Evolutionary conservation across 2,888 invertebrate species (phyloP).

Genomic region (Cryptus armator): DNA sequence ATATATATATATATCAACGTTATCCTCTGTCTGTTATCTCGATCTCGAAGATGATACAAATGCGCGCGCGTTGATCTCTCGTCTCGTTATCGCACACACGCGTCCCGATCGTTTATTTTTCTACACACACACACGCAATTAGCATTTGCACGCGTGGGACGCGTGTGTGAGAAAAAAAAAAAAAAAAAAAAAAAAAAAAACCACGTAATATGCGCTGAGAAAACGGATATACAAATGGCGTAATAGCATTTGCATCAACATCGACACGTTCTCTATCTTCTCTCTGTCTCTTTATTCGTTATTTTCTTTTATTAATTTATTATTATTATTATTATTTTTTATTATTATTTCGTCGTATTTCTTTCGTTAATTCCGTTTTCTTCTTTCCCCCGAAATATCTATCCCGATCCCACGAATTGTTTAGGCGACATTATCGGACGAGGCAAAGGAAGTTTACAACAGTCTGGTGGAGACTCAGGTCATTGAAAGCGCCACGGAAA

Average conservation of each 20-base stretch:
- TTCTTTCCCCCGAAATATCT: slow-evolving; percentile 77
- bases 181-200: slow-evolving; percentile 10
- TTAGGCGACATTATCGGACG: slow-evolving; percentile 94
- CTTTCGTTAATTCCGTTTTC: slow-evolving; percentile 67
- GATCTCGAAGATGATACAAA: slow-evolving; percentile 44
- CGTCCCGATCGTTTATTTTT: slow-evolving; percentile 63
- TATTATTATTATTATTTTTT: slow-evolving; percentile 58
- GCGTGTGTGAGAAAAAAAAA: slow-evolving; percentile 23
- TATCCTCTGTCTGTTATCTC: slow-evolving; percentile 27
- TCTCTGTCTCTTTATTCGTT: slow-evolving; percentile 6
- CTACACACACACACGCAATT: slow-evolving; percentile 42
- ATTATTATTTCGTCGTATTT: slow-evolving; percentile 73
- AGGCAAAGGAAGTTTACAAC: slow-evolving; percentile 97
- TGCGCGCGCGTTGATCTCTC: slow-evolving; percentile 51
- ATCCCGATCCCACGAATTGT: slow-evolving; percentile 81
- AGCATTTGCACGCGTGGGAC: slow-evolving; percentile 60
- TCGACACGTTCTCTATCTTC: not conserved
- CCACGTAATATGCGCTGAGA: slow-evolving; percentile 2
- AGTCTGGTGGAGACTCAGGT: slow-evolving; percentile 92
- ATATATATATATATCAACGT: not conserved
- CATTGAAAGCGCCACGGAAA: slow-evolving; percentile 81
- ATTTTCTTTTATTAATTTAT: slow-evolving; percentile 61
- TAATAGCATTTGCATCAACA: slow-evolving; percentile 55
- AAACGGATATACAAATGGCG: slow-evolving; percentile 39
- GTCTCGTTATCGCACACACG: slow-evolving; percentile 19